phyloP scores from a whole-genome alignment of 2,797 vertebrate species.

The Etheostoma perlongum region DNA sequence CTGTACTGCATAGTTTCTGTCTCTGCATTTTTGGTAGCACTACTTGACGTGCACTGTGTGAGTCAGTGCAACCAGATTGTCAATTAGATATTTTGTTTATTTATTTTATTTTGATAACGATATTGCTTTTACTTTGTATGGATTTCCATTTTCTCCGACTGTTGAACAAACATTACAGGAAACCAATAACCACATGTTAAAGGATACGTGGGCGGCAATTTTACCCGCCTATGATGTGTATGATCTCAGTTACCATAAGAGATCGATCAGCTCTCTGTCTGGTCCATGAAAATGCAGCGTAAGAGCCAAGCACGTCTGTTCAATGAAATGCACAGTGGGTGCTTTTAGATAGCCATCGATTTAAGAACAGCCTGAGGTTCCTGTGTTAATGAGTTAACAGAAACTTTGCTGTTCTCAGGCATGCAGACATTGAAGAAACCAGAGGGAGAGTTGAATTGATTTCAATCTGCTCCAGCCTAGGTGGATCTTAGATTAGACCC shows the following conservation, averaged over 20 bases:
- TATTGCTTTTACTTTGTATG: background rate
- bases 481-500: background rate
- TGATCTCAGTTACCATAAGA: conserved; percentile 13
- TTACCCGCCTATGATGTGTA: background rate
- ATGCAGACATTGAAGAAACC: conserved; percentile 17
- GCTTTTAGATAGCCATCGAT: conserved; percentile 45
- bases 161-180: conserved; percentile 14
- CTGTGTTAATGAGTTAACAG: conserved; percentile 53
- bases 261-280: conserved; percentile 21
- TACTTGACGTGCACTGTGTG: background rate
- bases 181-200: background rate
- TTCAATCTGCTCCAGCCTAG: conserved; percentile 8
- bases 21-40: background rate
- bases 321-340: conserved; percentile 38
- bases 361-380: conserved; percentile 26
- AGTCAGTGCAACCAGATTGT: background rate
- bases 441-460: conserved; percentile 21
- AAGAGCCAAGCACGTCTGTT: conserved; percentile 22
- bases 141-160: conserved; percentile 4
- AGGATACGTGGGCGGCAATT: background rate
- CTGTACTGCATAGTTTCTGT: background rate
- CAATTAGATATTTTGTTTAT: background rate
- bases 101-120: background rate
- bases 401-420: conserved; percentile 34
- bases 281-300: conserved; percentile 23